Evolutionary conservation across 1,140 invertebrate species (phyloP), one percentile per base, ranked within the genome.

Genomic region (Dreissena rostriformis): DNA sequence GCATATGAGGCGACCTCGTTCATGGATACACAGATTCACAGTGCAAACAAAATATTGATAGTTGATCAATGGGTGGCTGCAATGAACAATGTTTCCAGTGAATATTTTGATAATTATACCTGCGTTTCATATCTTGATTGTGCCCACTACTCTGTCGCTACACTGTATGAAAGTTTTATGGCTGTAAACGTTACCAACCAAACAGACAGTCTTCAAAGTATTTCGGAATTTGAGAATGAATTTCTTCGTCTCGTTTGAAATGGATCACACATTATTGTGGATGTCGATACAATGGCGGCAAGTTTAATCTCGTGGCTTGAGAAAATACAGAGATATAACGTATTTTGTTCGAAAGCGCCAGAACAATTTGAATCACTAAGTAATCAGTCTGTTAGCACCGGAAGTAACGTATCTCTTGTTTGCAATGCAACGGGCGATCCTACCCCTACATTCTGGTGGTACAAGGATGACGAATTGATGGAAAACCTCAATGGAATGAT

Each of bases 301-400:
- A 11, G 6, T 52, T 17, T 77, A 28, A 2, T 1, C 11, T 19
- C 6, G 39, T 39, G 1, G 7, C 75, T 77, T 1, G n/a, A 66
- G 1, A 24, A 11, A 14, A 4, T 77, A 0, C 29, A 77, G 10
- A 17, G 53, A n/a, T 19, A 28, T 15, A 51, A 79, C 51, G 10
- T 79, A 28, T 79, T 79, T 29, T 79, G 76, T 51, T 79, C 76
- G 19, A 12, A 68, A 68, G 63, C 76, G 15, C 76, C 76, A 29
- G 10, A 55, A 22, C 5, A 68, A 12, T 7, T 68, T 11, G 24
- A 14, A 15, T 15, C 28, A 28, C 2, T 79, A 17, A 15, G 1
- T 19, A 79, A 79, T 24, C 51, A 68, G 14, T 29, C 6, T 52
- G 76, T 70, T 0, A 26, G 5, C 28, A 26, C 28, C 53, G 76